Evolutionary conservation across 2,797 vertebrate species (phyloP).

Genomic region (Chromis chromis): DNA sequence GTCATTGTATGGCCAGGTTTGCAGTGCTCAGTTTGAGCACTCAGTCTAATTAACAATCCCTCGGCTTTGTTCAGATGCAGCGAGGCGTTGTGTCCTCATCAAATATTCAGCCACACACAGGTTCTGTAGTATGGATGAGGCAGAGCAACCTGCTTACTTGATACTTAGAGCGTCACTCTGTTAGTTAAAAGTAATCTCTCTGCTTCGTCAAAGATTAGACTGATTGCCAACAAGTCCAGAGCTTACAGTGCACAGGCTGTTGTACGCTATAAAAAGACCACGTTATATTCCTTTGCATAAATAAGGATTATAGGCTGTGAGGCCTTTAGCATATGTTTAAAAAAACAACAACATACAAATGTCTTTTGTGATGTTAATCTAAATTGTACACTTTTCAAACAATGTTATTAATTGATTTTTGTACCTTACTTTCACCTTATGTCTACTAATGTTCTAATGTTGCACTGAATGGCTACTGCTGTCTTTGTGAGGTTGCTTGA

Average conservation of each 20-base stretch:
- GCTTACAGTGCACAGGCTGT: neutral
- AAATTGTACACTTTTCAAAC: no score
- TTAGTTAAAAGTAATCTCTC: conserved; percentile 53
- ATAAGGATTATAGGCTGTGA: neutral
- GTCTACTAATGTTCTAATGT: no score
- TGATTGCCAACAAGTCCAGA: neutral
- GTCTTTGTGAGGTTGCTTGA: no score
- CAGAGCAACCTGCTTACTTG: conserved; percentile 7
- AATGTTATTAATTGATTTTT: no score
- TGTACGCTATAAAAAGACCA: no score
- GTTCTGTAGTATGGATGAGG: conserved; percentile 11
- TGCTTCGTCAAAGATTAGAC: conserved; percentile 20
- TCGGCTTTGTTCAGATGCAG: conserved; percentile 62
- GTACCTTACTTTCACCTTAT: no score
- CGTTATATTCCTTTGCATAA: neutral
- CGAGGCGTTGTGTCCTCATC: conserved; percentile 58
- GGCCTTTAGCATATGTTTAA: no score
- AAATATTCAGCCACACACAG: conserved; percentile 63
- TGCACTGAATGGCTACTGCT: no score
- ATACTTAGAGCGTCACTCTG: conserved; percentile 22
- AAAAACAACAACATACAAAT: no score
- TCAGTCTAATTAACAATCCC: conserved; percentile 70
- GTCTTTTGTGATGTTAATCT: no score
- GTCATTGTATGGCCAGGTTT: conserved; percentile 11
- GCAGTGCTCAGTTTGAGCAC: conserved; percentile 50